Conservation (phyloP, 2,113 vertebrate genomes). For the Arenaria interpres region DNA sequence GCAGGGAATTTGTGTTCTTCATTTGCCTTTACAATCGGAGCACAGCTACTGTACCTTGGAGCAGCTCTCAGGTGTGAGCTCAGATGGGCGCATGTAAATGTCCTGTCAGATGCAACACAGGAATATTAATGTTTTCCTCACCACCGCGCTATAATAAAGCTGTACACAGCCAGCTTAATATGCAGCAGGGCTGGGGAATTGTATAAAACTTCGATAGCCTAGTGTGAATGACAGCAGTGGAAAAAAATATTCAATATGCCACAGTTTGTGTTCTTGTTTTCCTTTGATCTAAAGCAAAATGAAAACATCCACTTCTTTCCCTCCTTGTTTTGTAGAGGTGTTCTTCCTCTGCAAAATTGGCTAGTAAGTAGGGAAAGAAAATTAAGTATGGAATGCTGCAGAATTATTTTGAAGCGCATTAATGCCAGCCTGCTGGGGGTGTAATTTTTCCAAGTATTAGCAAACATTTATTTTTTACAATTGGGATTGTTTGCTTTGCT, state of each 20-base stretch:
- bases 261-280: constrained; percentile 69
- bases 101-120: constrained; percentile 78
- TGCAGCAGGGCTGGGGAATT: constrained; percentile 79
- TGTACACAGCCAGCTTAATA: constrained; percentile 79
- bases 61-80: constrained; percentile 83
- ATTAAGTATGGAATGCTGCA: not conserved
- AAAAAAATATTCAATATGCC: constrained; percentile 57
- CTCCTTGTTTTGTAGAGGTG: constrained; percentile 1
- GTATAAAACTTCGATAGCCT: constrained; percentile 76
- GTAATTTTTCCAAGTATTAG: constrained; percentile 15
- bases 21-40: constrained; percentile 84
- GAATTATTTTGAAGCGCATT: constrained; percentile 66
- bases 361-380: not conserved
- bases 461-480: constrained; percentile 43
- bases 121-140: constrained; percentile 82
- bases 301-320: constrained; percentile 54
- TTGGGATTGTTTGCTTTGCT: constrained; percentile 47
- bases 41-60: constrained; percentile 77
- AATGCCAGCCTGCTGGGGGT: constrained; percentile 49
- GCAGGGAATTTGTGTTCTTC: constrained; percentile 84
- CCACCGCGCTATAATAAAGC: constrained; percentile 78
- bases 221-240: constrained; percentile 73
- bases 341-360: constrained; percentile 19
- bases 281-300: constrained; percentile 73
- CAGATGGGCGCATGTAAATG: constrained; percentile 86